A percentile compares a stretch with the other conserved stretches of the same genome.
These are phyloP conservation scores for Drosophila paranaensis DNA, from an alignment of 2,888 invertebrate species.

Conservation along the genomic window DNA sequence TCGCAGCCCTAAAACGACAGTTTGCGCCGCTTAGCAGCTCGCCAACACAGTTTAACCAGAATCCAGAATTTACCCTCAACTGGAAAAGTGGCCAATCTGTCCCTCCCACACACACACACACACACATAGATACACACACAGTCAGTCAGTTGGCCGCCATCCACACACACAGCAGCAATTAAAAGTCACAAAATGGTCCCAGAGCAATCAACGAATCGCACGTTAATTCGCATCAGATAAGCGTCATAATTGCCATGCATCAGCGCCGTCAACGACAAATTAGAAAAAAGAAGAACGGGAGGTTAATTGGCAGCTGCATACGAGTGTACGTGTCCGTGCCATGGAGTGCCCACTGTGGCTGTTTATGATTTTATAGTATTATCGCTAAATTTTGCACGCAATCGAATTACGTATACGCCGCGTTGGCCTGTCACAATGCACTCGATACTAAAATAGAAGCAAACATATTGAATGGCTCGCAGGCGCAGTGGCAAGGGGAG, in stretches of 20 bases:
- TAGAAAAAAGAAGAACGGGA: neutral
- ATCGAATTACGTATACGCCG: constrained; percentile 46
- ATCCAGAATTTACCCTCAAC: constrained; percentile 2
- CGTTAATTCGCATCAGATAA: constrained; percentile 62
- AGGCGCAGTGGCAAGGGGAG: neutral
- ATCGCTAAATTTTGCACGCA: constrained; percentile 45
- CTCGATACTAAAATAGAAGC: constrained; percentile 37
- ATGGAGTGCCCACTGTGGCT: constrained; percentile 7
- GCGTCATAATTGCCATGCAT: constrained; percentile 62
- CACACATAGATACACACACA: neutral
- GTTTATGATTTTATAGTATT: constrained; percentile 50
- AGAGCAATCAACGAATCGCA: constrained; percentile 30
- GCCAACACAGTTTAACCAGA: neutral
- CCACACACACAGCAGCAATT: constrained; percentile 46
- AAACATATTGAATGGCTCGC: constrained; percentile 3
- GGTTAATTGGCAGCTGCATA: constrained; percentile 18
- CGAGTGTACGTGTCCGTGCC: neutral
- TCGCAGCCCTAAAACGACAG: constrained; percentile 41
- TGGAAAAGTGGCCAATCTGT: constrained; percentile 5
- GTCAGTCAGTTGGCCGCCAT: neutral
- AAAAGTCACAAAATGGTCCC: constrained; percentile 53
- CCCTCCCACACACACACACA: constrained; percentile 5
- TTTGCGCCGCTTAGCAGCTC: constrained; percentile 9
- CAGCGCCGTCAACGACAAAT: constrained; percentile 27
- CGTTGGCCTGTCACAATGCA: constrained; percentile 22